Conservation (phyloP, 2,888 invertebrate species). For the Drosophila siamana region DNA sequence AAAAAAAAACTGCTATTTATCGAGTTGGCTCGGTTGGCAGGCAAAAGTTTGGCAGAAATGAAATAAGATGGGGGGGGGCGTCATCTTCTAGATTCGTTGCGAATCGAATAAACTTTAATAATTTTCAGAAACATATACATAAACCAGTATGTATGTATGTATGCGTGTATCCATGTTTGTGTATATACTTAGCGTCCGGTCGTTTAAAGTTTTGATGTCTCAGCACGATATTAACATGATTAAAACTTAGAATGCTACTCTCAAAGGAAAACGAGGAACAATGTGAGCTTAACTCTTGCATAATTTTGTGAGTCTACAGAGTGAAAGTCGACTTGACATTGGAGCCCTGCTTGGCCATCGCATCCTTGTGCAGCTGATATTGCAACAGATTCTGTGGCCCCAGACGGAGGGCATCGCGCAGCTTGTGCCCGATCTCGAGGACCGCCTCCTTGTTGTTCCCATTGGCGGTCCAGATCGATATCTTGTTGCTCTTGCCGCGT, state of each 20-base stretch:
- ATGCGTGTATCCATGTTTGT: not conserved
- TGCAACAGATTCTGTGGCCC: conserved; percentile 87
- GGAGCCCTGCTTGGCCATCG: conserved; percentile 93
- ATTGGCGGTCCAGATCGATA: conserved; percentile 96
- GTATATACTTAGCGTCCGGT: not conserved
- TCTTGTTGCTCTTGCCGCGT: conserved; percentile 95
- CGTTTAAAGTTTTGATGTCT: conserved; percentile 1
- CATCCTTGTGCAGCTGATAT: conserved; percentile 94
- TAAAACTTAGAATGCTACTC: conserved; percentile 3
- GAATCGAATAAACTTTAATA: conserved; percentile 6
- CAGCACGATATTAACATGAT: not conserved
- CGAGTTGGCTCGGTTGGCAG: too few species aligned
- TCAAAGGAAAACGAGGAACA: conserved; percentile 26
- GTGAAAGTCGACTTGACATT: conserved; percentile 88
- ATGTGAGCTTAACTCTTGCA: conserved; percentile 35
- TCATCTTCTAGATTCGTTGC: not conserved
- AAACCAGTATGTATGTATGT: conserved; percentile 1
- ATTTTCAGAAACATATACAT: conserved; percentile 6
- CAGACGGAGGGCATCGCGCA: conserved; percentile 93
- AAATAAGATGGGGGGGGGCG: too few species aligned
- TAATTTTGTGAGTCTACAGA: conserved; percentile 72
- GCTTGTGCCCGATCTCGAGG: conserved; percentile 94
- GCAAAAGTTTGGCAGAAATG: too few species aligned
- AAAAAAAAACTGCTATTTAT: too few species aligned
- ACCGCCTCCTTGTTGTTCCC: conserved; percentile 91